Conservation (phyloP, 2,797 vertebrate genomes). For the Sebastes steindachneri region DNA sequence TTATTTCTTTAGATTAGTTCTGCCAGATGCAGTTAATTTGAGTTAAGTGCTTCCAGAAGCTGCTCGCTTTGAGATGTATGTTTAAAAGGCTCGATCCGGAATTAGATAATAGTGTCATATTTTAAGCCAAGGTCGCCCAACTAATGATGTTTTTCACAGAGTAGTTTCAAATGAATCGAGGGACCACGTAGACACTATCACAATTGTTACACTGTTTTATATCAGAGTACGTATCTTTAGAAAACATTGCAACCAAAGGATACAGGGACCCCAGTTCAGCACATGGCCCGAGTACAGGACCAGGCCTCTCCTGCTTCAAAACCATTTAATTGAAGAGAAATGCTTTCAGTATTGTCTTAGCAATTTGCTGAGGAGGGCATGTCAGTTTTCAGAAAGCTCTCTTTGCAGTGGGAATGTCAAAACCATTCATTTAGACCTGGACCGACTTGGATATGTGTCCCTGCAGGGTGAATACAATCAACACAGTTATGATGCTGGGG, state of each 20-base stretch:
- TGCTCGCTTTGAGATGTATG: not conserved
- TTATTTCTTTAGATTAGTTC: conserved; percentile 43
- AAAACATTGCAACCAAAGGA: not conserved
- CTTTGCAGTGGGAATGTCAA: conserved; percentile 10
- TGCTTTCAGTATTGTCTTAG: conserved; percentile 7
- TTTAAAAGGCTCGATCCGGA: conserved; percentile 7
- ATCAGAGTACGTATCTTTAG: not conserved
- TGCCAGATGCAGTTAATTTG: conserved; percentile 41
- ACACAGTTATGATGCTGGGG: conserved; percentile 51
- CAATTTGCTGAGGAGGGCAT: not conserved
- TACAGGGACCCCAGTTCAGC: not conserved
- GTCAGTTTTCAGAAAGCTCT: conserved; percentile 3
- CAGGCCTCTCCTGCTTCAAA: conserved; percentile 1
- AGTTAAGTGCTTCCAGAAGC: conserved; percentile 46
- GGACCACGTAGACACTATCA: not conserved
- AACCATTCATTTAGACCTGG: conserved; percentile 20
- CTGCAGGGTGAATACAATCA: conserved; percentile 44
- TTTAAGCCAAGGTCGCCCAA: conserved; percentile 6
- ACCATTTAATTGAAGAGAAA: conserved; percentile 9
- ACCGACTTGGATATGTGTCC: conserved; percentile 20
- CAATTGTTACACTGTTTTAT: not conserved
- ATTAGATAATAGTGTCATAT: not conserved
- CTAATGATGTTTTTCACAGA: conserved; percentile 7
- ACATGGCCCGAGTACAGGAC: not conserved
- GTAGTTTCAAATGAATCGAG: not conserved